A percentile compares a stretch with the other conserved stretches of the same genome.
Evolutionary conservation across 1,140 invertebrate genomes (phyloP).

Genomic region (Trachelipus rathkii): DNA sequence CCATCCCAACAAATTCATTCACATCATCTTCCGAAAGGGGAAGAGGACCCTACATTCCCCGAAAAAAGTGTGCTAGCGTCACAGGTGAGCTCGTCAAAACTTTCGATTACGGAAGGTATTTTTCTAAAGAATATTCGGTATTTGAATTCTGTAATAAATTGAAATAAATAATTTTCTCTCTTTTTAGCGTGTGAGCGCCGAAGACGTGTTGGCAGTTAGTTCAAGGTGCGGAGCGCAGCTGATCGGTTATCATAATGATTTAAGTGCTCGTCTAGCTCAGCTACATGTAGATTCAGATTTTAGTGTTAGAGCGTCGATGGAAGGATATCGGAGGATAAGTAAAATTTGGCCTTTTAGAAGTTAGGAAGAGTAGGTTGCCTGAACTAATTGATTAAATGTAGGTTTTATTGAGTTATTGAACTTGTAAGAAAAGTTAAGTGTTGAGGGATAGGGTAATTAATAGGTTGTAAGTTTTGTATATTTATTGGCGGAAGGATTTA

Average conservation of each 20-base stretch:
- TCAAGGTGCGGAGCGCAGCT: constrained; percentile 34
- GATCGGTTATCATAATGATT: constrained; percentile 27
- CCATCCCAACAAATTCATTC: neutral
- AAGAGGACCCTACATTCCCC: neutral
- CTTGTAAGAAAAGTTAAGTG: too few species aligned
- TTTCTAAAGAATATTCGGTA: too few species aligned
- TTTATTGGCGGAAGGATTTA: too few species aligned
- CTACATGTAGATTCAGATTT: constrained; percentile 35
- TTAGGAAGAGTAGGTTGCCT: too few species aligned
- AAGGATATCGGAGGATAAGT: constrained; percentile 37
- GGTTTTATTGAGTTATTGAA: too few species aligned
- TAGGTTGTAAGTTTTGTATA: too few species aligned
- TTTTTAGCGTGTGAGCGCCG: constrained; percentile 29
- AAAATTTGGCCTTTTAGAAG: neutral
- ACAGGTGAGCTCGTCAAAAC: neutral
- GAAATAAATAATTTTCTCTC: constrained; percentile 3
- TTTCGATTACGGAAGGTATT: too few species aligned
- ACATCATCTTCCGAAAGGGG: neutral
- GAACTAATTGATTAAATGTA: too few species aligned
- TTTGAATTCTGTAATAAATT: neutral
- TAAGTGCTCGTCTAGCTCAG: constrained; percentile 31
- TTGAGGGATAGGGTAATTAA: too few species aligned
- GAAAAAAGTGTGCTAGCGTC: neutral
- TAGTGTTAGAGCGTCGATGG: constrained; percentile 32
- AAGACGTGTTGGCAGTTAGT: constrained; percentile 35